Percentiles rank a stretch among this genome's conserved stretches.
These are phyloP conservation scores for Drosophila albomicans DNA, from an alignment of 1,140 invertebrate species.

Conservation along the genomic window DNA sequence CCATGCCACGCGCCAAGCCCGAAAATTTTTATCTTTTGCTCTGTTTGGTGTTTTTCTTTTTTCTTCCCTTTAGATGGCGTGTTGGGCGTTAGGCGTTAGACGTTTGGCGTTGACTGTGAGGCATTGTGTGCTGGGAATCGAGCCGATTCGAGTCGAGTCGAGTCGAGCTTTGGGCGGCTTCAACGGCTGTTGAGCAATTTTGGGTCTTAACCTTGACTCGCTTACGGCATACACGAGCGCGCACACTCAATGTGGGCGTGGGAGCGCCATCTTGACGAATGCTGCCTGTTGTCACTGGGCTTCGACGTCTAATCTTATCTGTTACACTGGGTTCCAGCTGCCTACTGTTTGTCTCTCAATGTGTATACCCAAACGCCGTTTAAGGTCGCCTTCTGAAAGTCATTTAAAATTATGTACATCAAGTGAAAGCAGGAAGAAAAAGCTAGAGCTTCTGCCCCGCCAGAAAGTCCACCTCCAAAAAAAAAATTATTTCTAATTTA, in stretches of 20 bases:
- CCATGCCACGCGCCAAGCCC: slow-evolving; percentile 66
- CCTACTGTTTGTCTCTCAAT: slow-evolving; percentile 34
- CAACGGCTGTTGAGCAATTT: slow-evolving; percentile 66
- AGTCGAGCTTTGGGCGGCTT: slow-evolving; percentile 19
- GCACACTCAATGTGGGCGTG: slow-evolving; percentile 75
- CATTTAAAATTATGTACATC: slow-evolving; percentile 82
- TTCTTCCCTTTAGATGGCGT: neutral
- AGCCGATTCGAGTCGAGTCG: neutral
- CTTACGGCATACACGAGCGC: slow-evolving; percentile 73
- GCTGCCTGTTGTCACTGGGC: slow-evolving; percentile 77
- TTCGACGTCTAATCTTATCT: slow-evolving; percentile 78
- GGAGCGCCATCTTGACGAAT: slow-evolving; percentile 73
- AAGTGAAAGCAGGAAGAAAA: slow-evolving; percentile 43
- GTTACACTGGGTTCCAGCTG: slow-evolving; percentile 61
- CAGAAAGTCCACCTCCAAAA: slow-evolving; percentile 12
- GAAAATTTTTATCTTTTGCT: slow-evolving; percentile 53
- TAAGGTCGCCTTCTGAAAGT: slow-evolving; percentile 78
- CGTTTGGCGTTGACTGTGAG: neutral
- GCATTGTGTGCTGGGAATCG: neutral
- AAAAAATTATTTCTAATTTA: slow-evolving; percentile 73
- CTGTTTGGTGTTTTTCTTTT: slow-evolving; percentile 18
- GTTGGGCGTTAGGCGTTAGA: neutral
- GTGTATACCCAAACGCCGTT: slow-evolving; percentile 32
- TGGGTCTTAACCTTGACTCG: slow-evolving; percentile 80
- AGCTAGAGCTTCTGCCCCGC: slow-evolving; percentile 3